Evolutionary conservation across 2,797 vertebrate species (phyloP).

Genomic region (Limnodromus scolopaceus): DNA sequence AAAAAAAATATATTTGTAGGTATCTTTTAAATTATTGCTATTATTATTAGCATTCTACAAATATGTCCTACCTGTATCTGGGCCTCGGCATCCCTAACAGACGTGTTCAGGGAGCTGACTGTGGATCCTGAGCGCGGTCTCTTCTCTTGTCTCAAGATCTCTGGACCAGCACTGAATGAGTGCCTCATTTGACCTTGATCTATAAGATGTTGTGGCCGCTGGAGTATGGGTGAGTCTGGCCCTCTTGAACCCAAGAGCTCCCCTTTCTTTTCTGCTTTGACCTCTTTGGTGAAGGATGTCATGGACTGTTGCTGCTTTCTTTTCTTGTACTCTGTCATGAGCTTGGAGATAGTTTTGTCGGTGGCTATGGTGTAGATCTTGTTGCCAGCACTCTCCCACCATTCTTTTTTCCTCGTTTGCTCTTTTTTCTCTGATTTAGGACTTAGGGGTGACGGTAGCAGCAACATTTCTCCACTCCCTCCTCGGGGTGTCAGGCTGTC

Average conservation of each 20-base stretch:
- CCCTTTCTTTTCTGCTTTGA: slow-evolving; percentile 80
- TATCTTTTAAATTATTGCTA: not conserved
- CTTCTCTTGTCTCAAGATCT: slow-evolving; percentile 92
- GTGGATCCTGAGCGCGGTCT: slow-evolving; percentile 92
- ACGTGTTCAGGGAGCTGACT: slow-evolving; percentile 89
- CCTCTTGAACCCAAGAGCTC: slow-evolving; percentile 73
- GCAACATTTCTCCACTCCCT: slow-evolving; percentile 73
- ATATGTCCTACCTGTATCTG: slow-evolving; percentile 90
- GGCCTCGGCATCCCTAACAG: slow-evolving; percentile 89
- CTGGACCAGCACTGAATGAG: slow-evolving; percentile 93
- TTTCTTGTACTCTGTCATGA: slow-evolving; percentile 96
- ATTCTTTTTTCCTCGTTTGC: slow-evolving; percentile 87
- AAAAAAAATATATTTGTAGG: not conserved
- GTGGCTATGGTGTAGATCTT: slow-evolving; percentile 95
- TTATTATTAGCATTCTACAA: not conserved
- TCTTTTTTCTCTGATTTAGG: slow-evolving; percentile 82
- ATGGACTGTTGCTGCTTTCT: slow-evolving; percentile 91
- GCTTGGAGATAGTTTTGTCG: slow-evolving; percentile 92
- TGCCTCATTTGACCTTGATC: slow-evolving; percentile 93
- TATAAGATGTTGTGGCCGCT: slow-evolving; percentile 91
- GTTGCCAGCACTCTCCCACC: slow-evolving; percentile 96
- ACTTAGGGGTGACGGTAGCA: slow-evolving; percentile 74
- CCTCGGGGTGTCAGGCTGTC: slow-evolving; percentile 68
- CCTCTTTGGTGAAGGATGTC: slow-evolving; percentile 87
- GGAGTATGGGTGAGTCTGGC: slow-evolving; percentile 80